Conservation (phyloP, 2,797 vertebrate species). For the Diplodus puntazzo region DNA sequence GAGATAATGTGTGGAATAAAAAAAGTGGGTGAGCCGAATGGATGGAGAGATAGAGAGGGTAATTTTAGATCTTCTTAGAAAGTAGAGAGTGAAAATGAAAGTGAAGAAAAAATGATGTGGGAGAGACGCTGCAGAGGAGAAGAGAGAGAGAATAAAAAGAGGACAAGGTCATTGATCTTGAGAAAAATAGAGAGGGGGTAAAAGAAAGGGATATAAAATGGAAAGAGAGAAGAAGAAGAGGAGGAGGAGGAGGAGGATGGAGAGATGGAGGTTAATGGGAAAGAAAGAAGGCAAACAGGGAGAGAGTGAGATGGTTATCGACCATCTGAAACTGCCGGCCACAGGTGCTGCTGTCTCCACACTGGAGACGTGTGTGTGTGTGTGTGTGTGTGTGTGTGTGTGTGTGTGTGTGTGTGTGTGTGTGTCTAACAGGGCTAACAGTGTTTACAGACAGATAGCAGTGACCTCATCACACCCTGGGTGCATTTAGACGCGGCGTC, state of each 20-base stretch:
- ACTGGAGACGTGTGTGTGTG: slow-evolving; percentile 42
- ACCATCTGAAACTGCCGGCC: slow-evolving; percentile 46
- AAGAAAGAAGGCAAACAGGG: slow-evolving; percentile 18
- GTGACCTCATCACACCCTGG: slow-evolving; percentile 56
- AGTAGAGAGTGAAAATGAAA: neutral
- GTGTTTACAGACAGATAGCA: slow-evolving; percentile 61
- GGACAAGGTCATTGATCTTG: slow-evolving; percentile 4
- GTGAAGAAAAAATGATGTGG: neutral
- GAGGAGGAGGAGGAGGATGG: neutral
- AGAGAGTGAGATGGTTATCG: slow-evolving; percentile 44
- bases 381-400: slow-evolving; percentile 35
- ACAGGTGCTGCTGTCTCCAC: slow-evolving; percentile 62
- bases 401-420: slow-evolving; percentile 39
- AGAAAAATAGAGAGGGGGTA: neutral
- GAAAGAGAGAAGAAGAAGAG: neutral
- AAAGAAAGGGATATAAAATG: neutral
- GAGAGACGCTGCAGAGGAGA: neutral
- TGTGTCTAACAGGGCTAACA: slow-evolving; percentile 43
- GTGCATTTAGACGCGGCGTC: slow-evolving; percentile 48
- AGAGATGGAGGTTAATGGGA: slow-evolving; percentile 47
- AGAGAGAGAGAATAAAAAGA: neutral
- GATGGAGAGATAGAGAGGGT: neutral
- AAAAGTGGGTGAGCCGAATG: neutral
- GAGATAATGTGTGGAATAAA: slow-evolving; percentile 14
- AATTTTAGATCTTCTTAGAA: slow-evolving; percentile 29